Evolutionary conservation across 2,113 vertebrate genomes (phyloP).

Genomic region (Sarotherodon lohbergeri): DNA sequence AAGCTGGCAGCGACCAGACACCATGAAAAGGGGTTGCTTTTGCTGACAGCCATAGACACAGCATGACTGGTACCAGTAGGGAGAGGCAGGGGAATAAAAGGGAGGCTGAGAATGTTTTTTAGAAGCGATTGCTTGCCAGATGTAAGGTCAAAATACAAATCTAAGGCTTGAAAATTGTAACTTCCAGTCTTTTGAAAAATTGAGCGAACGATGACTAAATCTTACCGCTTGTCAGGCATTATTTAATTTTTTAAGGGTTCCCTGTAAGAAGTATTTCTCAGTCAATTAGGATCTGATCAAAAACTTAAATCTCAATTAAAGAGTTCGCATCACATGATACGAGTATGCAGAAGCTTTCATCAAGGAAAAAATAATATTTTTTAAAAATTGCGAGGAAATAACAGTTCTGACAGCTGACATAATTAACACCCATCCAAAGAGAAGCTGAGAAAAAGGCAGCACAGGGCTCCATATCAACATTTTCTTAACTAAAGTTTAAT

Average conservation of each 20-base stretch:
- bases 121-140: not conserved
- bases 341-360: not conserved
- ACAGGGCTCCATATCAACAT: not conserved
- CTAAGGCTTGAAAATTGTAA: not conserved
- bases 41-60: constrained; percentile 25
- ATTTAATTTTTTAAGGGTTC: not conserved
- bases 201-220: not conserved
- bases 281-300: not conserved
- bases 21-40: constrained; percentile 16
- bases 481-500: not conserved
- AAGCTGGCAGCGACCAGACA: constrained; percentile 10
- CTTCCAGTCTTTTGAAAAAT: not conserved
- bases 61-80: constrained; percentile 21
- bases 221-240: not conserved
- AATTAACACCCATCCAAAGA: not conserved
- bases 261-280: not conserved
- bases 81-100: not conserved
- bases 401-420: not conserved
- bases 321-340: not conserved
- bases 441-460: not conserved
- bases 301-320: not conserved
- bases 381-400: not conserved
- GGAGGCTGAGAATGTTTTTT: not conserved
- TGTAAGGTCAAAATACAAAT: not conserved
- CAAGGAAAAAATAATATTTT: not conserved